Evolutionary conservation across 2,888 invertebrate genomes (phyloP).

Genomic region (Parnassius smintheus): DNA sequence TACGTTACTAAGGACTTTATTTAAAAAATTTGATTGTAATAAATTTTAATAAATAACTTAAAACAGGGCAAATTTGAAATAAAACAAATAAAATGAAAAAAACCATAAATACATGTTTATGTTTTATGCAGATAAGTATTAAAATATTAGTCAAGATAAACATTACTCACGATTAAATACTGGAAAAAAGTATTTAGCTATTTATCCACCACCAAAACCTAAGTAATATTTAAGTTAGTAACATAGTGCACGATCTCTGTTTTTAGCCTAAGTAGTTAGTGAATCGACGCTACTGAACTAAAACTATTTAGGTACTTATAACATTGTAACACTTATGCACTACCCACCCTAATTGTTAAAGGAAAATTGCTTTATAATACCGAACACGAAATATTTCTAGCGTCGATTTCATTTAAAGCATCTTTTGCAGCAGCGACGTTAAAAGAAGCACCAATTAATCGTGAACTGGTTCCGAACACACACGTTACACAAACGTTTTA

Average conservation of each 20-base stretch:
- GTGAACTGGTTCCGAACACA: conserved; percentile 1
- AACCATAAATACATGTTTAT: conserved; percentile 58
- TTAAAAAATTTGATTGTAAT: too few relatives aligned
- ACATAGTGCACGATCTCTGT: conserved; percentile 42
- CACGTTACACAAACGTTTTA: background rate
- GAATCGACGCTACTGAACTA: conserved; percentile 26
- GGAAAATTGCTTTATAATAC: conserved; percentile 10
- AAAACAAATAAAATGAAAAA: conserved; percentile 45
- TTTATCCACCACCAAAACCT: conserved; percentile 70
- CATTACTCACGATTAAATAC: conserved; percentile 65
- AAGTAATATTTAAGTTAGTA: conserved; percentile 64
- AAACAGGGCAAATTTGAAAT: conserved; percentile 34
- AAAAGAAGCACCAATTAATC: conserved; percentile 17
- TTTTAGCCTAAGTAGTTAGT: conserved; percentile 28
- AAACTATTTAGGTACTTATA: conserved; percentile 33
- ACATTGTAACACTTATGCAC: conserved; percentile 60
- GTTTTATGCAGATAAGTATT: conserved; percentile 52
- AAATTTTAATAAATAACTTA: too few relatives aligned
- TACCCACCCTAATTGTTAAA: conserved; percentile 44
- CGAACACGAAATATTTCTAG: background rate
- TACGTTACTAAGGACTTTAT: too few relatives aligned
- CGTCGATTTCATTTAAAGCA: conserved; percentile 4
- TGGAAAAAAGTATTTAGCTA: conserved; percentile 59
- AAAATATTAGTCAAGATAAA: conserved; percentile 60
- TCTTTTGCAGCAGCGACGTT: conserved; percentile 13